These are phyloP conservation scores for Coccyzus lansbergi DNA, from an alignment of 2,797 vertebrate species.

Conservation along the genomic window DNA sequence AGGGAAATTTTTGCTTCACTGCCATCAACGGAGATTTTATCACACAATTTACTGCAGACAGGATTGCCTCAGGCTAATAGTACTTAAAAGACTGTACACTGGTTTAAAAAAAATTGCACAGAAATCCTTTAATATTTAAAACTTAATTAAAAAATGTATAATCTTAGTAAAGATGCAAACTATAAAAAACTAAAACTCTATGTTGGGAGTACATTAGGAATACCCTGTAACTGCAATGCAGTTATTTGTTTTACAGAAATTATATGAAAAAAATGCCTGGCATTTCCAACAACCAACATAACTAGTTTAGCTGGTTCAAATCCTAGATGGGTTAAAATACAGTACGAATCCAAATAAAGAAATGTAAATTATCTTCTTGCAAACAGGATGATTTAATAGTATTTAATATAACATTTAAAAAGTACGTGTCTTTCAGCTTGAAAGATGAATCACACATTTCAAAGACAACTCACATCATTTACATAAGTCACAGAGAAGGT, in stretches of 20 bases:
- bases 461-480: not conserved
- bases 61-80: not conserved
- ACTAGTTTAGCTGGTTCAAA: not conserved
- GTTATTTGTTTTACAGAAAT: not conserved
- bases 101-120: not conserved
- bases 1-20: not conserved
- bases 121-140: constrained; percentile 8
- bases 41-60: not conserved
- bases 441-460: not conserved
- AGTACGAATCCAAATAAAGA: not conserved
- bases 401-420: not conserved
- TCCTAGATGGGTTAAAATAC: not conserved
- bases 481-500: not conserved
- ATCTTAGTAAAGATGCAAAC: not conserved
- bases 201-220: not conserved
- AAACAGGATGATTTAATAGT: constrained; percentile 2
- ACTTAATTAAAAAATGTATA: not conserved
- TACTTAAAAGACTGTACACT: not conserved
- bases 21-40: not conserved
- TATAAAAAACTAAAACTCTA: not conserved
- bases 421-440: not conserved
- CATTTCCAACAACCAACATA: not conserved
- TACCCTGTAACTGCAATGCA: not conserved
- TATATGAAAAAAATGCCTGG: not conserved
- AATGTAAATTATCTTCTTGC: not conserved